Evolutionary conservation across 2,888 invertebrate genomes (phyloP), one percentile per base, ranked within the genome.

Genomic region (Ptilodon capucinus): DNA sequence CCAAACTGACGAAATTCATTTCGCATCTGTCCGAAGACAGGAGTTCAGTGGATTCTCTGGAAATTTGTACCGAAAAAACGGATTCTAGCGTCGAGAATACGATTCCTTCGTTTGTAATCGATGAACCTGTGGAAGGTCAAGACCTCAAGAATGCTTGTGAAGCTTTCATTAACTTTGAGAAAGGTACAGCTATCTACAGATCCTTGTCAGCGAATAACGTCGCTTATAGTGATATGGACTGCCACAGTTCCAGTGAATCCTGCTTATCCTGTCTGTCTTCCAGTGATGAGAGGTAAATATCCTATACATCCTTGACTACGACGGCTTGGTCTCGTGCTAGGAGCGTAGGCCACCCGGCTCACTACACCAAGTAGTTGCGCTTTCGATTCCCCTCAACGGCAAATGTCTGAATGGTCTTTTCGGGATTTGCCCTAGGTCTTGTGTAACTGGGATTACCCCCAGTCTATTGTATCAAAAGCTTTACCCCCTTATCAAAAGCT

Each of bases 241-340:
- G 64, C 30, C 74, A 74, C n/a, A 81, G 78, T 45, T 86, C 85
- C 13, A 82, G 74, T 51, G 86, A 84, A 25, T 86, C 88, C 0
- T 85, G 81, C 39, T 60, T 79, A 1, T 86, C 87, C 0, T 78
- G 79, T 57, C 44, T 76, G 9, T 81, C 83, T n/a, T 84, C 81
- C 0, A 76, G 76, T 42, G 86, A 87, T 64, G 86, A 84, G 56
- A 84, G 87, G 90, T 89, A 79, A n/a, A n/a, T n/a, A n/a, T n/a
- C n/a, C n/a, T n/a, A n/a, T n/a, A n/a, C n/a, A n/a, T n/a, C n/a
- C n/a, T n/a, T n/a, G n/a, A n/a, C n/a, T n/a, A n/a, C n/a, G n/a
- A n/a, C n/a, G n/a, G n/a, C n/a, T n/a, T n/a, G n/a, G n/a, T n/a
- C n/a, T n/a, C n/a, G n/a, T n/a, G n/a, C n/a, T n/a, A n/a, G n/a